Evolutionary conservation across 2,888 invertebrate species (phyloP).

Genomic region (Phrixothrix hirtus): DNA sequence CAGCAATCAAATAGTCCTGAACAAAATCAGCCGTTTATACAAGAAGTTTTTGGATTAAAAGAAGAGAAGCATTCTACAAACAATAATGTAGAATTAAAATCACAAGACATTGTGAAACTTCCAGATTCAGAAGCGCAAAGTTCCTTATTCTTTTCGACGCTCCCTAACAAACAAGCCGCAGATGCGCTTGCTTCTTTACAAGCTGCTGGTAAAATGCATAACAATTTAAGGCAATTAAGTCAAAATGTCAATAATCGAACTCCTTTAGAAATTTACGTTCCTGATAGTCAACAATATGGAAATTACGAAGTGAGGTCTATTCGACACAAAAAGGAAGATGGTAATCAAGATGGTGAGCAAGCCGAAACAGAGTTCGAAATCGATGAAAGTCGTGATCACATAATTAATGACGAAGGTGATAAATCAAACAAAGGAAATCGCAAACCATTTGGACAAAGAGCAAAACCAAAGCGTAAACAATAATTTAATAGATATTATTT

Average conservation of each 20-base stretch:
- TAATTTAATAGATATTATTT: not conserved
- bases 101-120: not conserved
- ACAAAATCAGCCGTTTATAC: conserved; percentile 10
- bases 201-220: conserved; percentile 60
- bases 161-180: conserved; percentile 66
- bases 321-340: conserved; percentile 32
- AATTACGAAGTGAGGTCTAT: conserved; percentile 3
- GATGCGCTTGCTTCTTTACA: conserved; percentile 64
- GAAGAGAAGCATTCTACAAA: conserved; percentile 3
- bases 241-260: conserved; percentile 53
- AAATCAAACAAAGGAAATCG: conserved; percentile 12
- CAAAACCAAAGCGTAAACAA: conserved; percentile 41
- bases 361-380: conserved; percentile 29
- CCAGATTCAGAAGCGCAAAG: not conserved
- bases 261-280: conserved; percentile 61
- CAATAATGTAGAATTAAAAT: conserved; percentile 7
- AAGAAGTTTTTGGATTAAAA: conserved; percentile 16
- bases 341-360: conserved; percentile 35
- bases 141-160: conserved; percentile 59
- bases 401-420: not conserved
- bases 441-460: conserved; percentile 35
- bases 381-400: not conserved
- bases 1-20: not conserved
- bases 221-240: conserved; percentile 48
- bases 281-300: conserved; percentile 46